These are phyloP conservation scores for Rhyzopertha dominica DNA, from an alignment of 1,140 invertebrate genomes.

Conservation along the genomic window DNA sequence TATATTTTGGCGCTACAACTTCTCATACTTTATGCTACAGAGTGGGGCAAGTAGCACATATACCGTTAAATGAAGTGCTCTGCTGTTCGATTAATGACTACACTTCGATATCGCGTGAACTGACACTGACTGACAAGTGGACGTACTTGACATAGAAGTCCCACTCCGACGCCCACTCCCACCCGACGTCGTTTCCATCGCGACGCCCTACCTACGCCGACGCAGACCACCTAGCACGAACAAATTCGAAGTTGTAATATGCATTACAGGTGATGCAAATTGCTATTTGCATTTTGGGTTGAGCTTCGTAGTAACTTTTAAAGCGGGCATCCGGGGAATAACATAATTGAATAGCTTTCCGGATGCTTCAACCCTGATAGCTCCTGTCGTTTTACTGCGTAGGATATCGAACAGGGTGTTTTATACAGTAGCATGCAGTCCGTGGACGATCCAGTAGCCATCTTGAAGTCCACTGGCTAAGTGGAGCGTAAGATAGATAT, in stretches of 20 bases:
- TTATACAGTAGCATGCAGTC: too few species aligned
- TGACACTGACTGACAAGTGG: constrained; percentile 29
- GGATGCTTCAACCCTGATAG: not conserved
- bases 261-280: not conserved
- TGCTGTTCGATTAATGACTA: too few species aligned
- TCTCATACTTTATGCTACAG: too few species aligned
- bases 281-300: not conserved
- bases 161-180: constrained; percentile 19
- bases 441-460: too few species aligned
- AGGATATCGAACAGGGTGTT: too few species aligned
- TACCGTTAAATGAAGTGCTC: too few species aligned
- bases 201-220: constrained; percentile 11
- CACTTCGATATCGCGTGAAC: constrained; percentile 22
- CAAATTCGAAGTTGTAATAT: not conserved
- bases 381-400: too few species aligned
- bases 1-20: too few species aligned
- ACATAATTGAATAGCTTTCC: not conserved
- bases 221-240: constrained; percentile 1
- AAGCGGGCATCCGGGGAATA: not conserved
- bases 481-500: too few species aligned
- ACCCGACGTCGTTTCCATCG: constrained; percentile 14
- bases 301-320: not conserved
- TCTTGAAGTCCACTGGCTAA: too few species aligned
- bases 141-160: constrained; percentile 24
- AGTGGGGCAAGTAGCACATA: too few species aligned